Conservation (phyloP, 1,140 invertebrate genomes). For the Bombyx mandarina region DNA sequence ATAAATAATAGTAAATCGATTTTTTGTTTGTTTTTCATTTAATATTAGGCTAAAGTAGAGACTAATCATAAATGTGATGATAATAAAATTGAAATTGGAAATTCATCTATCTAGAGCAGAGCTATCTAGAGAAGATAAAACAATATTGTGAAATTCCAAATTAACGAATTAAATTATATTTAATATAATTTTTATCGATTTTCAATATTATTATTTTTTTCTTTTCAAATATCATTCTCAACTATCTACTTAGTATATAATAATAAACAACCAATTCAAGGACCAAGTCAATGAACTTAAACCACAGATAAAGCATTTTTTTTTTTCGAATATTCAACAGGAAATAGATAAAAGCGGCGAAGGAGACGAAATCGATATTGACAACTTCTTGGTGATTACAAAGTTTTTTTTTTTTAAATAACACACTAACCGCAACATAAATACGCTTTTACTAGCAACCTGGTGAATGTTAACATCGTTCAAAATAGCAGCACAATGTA, state of each 20-base stretch:
- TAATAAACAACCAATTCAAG: neutral
- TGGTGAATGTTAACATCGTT: no score
- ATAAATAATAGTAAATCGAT: no score
- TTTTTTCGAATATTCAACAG: constrained; percentile 44
- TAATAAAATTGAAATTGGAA: neutral
- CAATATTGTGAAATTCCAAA: neutral
- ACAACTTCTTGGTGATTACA: constrained; percentile 67
- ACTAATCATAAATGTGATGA: no score
- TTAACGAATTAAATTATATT: neutral
- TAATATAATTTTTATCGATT: neutral
- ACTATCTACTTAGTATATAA: no score
- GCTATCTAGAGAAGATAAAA: neutral
- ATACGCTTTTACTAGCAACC: no score
- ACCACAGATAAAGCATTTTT: constrained; percentile 7
- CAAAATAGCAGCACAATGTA: no score
- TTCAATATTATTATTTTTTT: no score
- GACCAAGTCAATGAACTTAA: constrained; percentile 3
- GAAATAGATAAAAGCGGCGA: constrained; percentile 57
- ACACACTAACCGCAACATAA: constrained; percentile 1
- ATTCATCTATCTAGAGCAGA: neutral
- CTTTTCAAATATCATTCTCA: no score
- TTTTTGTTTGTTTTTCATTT: no score
- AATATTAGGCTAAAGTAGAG: no score
- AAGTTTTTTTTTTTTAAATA: constrained; percentile 14
- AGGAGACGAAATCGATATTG: constrained; percentile 62